These are phyloP conservation scores for Sesia apiformis DNA, from an alignment of 2,888 invertebrate species.

Conservation along the genomic window DNA sequence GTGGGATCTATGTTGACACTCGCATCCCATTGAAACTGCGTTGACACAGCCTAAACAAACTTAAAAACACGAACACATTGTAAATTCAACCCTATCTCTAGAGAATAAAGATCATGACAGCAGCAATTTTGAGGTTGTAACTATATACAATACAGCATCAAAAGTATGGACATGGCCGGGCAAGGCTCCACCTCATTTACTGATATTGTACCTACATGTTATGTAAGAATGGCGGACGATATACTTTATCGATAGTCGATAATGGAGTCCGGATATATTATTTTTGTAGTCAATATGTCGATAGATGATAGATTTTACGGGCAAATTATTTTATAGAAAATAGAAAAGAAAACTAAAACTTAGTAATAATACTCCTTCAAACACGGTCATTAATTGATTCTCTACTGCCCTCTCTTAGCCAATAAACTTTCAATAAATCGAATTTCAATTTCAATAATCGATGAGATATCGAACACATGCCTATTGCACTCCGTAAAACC, in stretches of 20 bases:
- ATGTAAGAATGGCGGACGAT: background rate
- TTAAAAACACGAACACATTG: background rate
- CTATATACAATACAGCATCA: constrained; percentile 11
- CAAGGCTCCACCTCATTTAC: constrained; percentile 43
- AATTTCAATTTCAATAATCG: no score
- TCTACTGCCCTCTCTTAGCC: no score
- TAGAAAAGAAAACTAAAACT: no score
- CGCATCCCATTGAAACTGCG: background rate
- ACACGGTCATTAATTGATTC: no score
- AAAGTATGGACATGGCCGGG: constrained; percentile 30
- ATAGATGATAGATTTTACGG: no score
- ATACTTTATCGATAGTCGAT: background rate
- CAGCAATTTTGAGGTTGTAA: background rate
- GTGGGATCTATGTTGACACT: background rate
- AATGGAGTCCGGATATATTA: background rate
- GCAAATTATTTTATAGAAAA: no score
- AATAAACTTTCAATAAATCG: no score
- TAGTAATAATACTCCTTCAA: no score
- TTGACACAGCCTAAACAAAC: background rate
- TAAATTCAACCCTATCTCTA: background rate
- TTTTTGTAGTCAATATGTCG: background rate
- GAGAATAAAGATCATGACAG: background rate
- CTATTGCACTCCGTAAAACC: no score
- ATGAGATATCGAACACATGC: no score
- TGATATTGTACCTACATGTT: constrained; percentile 28